A percentile compares a stretch with the other conserved stretches of the same genome.
Conservation (phyloP, 2,797 vertebrate genomes). For the Oreochromis grahami region DNA sequence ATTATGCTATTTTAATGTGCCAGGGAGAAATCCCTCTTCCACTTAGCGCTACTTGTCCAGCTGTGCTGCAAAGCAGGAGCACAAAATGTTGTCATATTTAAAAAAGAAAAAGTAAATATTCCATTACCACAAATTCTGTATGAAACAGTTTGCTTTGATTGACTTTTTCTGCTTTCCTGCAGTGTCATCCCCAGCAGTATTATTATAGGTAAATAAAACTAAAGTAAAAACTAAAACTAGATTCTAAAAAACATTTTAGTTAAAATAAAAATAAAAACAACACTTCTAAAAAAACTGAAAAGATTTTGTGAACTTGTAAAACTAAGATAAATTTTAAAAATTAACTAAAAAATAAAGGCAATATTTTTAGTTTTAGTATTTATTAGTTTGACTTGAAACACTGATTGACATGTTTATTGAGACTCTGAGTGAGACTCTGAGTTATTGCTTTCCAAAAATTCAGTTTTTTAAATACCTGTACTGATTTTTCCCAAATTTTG, state of each 20-base stretch:
- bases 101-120: neutral
- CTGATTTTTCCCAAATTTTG: neutral
- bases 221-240: neutral
- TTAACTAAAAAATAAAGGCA: neutral
- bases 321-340: neutral
- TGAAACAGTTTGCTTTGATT: neutral
- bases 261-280: neutral
- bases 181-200: neutral
- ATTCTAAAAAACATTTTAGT: neutral
- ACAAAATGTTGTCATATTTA: neutral
- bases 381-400: neutral
- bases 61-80: neutral
- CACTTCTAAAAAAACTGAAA: neutral
- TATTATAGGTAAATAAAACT: neutral
- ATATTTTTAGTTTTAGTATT: neutral
- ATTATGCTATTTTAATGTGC: neutral
- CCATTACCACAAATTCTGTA: neutral
- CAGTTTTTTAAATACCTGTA: neutral
- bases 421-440: neutral
- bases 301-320: neutral
- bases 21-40: neutral
- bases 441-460: neutral
- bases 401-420: neutral
- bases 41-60: neutral
- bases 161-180: neutral